Conservation (phyloP, 1,140 invertebrate species). For the Pseudoatta argentina region DNA sequence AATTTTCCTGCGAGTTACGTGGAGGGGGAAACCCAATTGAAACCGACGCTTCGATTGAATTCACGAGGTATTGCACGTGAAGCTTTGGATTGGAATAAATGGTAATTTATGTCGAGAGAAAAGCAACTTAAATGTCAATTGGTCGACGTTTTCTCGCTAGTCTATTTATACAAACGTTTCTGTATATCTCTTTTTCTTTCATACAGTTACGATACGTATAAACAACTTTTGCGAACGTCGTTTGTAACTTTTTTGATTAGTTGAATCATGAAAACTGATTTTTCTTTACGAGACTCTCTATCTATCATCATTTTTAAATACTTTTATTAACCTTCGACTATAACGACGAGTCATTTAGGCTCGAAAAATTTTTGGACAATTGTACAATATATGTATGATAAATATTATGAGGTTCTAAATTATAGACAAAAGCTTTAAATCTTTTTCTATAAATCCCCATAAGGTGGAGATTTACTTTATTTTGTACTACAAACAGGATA, state of each 20-base stretch:
- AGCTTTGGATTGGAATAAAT: slow-evolving; percentile 38
- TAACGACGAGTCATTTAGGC: too few relatives aligned
- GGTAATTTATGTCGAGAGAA: slow-evolving; percentile 47
- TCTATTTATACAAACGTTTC: background rate
- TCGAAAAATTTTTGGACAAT: too few relatives aligned
- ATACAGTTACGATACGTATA: too few relatives aligned
- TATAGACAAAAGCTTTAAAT: too few relatives aligned
- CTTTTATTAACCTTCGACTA: background rate
- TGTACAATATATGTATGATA: too few relatives aligned
- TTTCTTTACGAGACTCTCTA: background rate
- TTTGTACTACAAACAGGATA: too few relatives aligned
- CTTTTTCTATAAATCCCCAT: too few relatives aligned
- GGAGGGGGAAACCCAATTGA: slow-evolving; percentile 63
- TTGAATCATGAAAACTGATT: background rate
- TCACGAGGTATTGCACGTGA: slow-evolving; percentile 47
- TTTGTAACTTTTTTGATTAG: background rate
- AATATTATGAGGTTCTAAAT: too few relatives aligned
- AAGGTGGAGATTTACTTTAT: too few relatives aligned
- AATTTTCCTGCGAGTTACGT: slow-evolving; percentile 72
- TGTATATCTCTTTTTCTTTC: background rate
- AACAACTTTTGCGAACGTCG: background rate
- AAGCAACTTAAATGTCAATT: background rate
- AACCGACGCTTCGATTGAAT: slow-evolving; percentile 63
- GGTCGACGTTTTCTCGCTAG: background rate
- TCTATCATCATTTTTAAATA: background rate